A percentile compares a stretch with the other conserved stretches of the same genome.
Evolutionary conservation across 1,140 invertebrate genomes (phyloP).

Genomic region (Platyscapa corneri): DNA sequence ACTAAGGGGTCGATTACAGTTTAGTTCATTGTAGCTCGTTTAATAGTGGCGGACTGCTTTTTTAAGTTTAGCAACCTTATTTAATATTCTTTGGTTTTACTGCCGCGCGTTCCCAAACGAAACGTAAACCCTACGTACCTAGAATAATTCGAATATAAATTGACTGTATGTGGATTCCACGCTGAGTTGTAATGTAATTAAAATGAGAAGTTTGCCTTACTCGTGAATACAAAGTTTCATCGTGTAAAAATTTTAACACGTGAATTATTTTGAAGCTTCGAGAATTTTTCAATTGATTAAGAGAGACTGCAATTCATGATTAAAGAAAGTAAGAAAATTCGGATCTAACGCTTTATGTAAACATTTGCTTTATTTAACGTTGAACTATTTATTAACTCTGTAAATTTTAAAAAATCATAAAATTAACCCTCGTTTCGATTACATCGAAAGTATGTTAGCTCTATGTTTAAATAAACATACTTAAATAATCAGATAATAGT

Average conservation of each 20-base stretch:
- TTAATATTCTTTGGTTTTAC: background rate
- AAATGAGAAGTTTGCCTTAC: background rate
- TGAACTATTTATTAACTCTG: too few species aligned
- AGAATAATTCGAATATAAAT: background rate
- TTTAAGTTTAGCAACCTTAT: background rate
- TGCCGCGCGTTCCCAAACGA: background rate
- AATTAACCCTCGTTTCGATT: too few species aligned
- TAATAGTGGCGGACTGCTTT: conserved; percentile 4
- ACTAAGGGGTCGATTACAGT: background rate
- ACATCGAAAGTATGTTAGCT: too few species aligned
- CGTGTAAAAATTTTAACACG: too few species aligned
- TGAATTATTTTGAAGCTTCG: background rate
- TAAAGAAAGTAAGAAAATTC: background rate
- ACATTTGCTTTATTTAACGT: too few species aligned
- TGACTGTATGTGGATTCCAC: too few species aligned
- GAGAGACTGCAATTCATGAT: background rate
- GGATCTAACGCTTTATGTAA: too few species aligned
- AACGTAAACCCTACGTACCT: background rate
- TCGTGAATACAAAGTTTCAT: background rate
- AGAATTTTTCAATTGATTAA: background rate
- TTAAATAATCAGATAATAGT: too few species aligned
- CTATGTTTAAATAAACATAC: too few species aligned
- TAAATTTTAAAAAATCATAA: too few species aligned
- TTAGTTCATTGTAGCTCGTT: background rate
- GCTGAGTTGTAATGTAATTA: background rate